A percentile compares a stretch with the other conserved stretches of the same genome.
Conservation (phyloP, 2,888 invertebrate species). For the Adineta ricciae region DNA sequence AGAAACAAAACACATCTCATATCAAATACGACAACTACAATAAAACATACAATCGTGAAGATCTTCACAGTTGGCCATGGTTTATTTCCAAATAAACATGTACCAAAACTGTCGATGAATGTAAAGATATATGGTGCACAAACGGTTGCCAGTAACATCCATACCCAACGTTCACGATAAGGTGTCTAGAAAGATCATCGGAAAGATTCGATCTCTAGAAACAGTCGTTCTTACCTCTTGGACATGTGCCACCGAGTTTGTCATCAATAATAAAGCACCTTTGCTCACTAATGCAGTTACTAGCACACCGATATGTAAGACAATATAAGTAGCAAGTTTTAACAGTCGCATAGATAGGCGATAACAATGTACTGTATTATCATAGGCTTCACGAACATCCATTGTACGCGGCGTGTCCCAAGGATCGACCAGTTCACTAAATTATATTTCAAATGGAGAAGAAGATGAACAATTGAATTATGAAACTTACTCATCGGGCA, state of each 20-base stretch:
- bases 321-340: conserved; percentile 43
- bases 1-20: neutral
- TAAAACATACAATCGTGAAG: conserved; percentile 31
- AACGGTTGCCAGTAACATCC: conserved; percentile 76
- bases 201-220: conserved; percentile 54
- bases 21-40: neutral
- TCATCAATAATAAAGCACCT: conserved; percentile 42
- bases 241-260: conserved; percentile 42
- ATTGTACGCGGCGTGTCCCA: conserved; percentile 29
- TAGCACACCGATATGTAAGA: conserved; percentile 39
- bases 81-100: conserved; percentile 40
- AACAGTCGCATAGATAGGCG: conserved; percentile 42
- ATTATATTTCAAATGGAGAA: neutral
- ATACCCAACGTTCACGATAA: conserved; percentile 61
- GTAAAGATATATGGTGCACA: conserved; percentile 78
- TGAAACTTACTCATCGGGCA: neutral
- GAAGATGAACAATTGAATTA: no score
- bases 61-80: conserved; percentile 38
- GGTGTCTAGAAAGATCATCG: conserved; percentile 61
- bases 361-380: conserved; percentile 32
- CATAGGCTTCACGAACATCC: conserved; percentile 30
- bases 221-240: conserved; percentile 52
- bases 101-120: conserved; percentile 55
- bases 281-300: conserved; percentile 33
- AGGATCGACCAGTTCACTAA: neutral